These are phyloP conservation scores for Drosophila pectinifera DNA, from an alignment of 1,140 invertebrate species.

Conservation along the genomic window DNA sequence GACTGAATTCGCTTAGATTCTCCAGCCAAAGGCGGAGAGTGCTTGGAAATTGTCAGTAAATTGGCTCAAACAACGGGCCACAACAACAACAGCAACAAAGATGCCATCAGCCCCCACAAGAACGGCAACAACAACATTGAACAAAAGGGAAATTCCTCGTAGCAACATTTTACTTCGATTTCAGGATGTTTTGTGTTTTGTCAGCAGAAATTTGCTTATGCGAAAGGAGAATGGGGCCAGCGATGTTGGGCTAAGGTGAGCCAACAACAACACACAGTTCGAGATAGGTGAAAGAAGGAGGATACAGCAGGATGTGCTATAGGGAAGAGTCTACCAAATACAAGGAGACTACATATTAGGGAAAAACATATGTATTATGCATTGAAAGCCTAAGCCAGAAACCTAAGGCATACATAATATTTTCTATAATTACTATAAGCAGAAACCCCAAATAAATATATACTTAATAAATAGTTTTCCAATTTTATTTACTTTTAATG, in stretches of 20 bases:
- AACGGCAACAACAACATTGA: slow-evolving; percentile 39
- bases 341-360: slow-evolving; percentile 15
- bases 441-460: too few relatives aligned
- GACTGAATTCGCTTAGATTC: slow-evolving; percentile 64
- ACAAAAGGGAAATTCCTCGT: slow-evolving; percentile 64
- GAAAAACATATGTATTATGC: neutral
- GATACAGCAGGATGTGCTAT: neutral
- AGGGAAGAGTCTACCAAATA: neutral
- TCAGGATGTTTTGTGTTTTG: slow-evolving; percentile 75
- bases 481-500: too few relatives aligned
- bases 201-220: slow-evolving; percentile 80
- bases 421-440: too few relatives aligned
- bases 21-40: slow-evolving; percentile 50
- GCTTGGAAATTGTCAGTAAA: slow-evolving; percentile 79
- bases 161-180: slow-evolving; percentile 81
- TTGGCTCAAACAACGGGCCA: slow-evolving; percentile 72
- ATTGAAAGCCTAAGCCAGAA: too few relatives aligned
- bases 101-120: slow-evolving; percentile 54
- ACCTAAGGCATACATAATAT: neutral
- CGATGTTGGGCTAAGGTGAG: slow-evolving; percentile 55
- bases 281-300: slow-evolving; percentile 15
- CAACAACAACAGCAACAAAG: slow-evolving; percentile 46
- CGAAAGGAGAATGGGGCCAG: slow-evolving; percentile 19
- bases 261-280: slow-evolving; percentile 46
- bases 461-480: too few relatives aligned